Conservation (phyloP, 2,797 vertebrate genomes). For the Paguma larvata region DNA sequence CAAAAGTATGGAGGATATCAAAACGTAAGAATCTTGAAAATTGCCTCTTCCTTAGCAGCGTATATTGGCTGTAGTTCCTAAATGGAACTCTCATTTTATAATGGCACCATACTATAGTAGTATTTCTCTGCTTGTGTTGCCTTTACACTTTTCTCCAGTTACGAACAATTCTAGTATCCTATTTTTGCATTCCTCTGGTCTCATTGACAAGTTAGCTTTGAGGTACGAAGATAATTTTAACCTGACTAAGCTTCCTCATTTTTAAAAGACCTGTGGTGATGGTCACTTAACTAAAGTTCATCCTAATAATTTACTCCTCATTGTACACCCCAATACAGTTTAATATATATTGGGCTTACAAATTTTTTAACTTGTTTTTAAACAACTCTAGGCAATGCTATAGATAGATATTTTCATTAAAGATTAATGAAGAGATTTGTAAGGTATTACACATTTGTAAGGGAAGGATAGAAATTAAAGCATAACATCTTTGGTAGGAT, state of each 20-base stretch:
- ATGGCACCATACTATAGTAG: background rate
- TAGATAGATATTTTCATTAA: background rate
- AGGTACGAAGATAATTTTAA: constrained; percentile 14
- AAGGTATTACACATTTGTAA: background rate
- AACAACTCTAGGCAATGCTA: background rate
- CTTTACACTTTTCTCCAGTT: constrained; percentile 1
- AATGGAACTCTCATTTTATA: background rate
- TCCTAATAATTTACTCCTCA: background rate
- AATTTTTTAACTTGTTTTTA: background rate
- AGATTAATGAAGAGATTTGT: constrained; percentile 9
- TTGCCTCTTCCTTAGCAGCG: background rate
- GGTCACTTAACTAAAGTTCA: constrained; percentile 28
- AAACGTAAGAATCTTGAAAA: background rate
- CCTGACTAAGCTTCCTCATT: background rate
- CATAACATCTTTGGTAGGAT: background rate
- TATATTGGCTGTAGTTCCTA: background rate
- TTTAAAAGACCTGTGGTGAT: background rate
- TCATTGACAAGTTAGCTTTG: constrained; percentile 37
- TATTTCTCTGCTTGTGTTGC: background rate
- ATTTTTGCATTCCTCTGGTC: background rate
- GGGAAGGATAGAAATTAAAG: background rate
- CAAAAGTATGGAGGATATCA: background rate
- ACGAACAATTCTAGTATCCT: background rate
- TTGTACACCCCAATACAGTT: background rate
- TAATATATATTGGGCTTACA: background rate